Conservation (phyloP, 2,113 vertebrate genomes). For the Pholis gunnellus region DNA sequence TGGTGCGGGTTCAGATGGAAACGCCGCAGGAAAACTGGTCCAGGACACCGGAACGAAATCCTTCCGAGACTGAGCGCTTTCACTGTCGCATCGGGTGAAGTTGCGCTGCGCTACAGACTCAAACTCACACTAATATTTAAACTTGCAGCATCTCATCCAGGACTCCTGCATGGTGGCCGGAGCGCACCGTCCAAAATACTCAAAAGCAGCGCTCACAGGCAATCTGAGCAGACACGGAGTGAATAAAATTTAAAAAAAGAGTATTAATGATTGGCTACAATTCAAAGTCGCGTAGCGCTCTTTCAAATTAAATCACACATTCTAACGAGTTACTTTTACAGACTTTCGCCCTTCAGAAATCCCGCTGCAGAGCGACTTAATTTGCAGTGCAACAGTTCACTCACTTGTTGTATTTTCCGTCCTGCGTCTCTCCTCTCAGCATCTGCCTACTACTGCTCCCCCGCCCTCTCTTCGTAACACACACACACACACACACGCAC, state of each 20-base stretch:
- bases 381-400: conserved; percentile 82
- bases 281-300: conserved; percentile 4
- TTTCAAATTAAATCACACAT: neutral
- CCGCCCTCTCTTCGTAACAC: conserved; percentile 29
- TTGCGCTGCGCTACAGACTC: conserved; percentile 43
- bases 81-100: conserved; percentile 38
- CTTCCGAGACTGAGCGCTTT: neutral
- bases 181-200: neutral
- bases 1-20: conserved; percentile 32
- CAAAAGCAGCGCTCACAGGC: conserved; percentile 1
- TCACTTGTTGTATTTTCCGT: conserved; percentile 82
- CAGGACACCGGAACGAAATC: conserved; percentile 39
- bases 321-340: conserved; percentile 35
- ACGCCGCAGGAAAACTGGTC: conserved; percentile 39
- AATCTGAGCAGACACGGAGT: neutral
- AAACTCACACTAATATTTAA: conserved; percentile 28
- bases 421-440: conserved; percentile 64
- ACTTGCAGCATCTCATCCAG: conserved; percentile 43
- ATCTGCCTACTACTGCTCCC: conserved; percentile 59
- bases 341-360: conserved; percentile 42
- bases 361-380: conserved; percentile 57
- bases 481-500: conserved; percentile 41
- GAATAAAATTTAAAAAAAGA: neutral
- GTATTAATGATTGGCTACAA: neutral
- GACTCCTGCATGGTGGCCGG: conserved; percentile 10